Evolutionary conservation across 2,113 vertebrate species (phyloP), one percentile per base, ranked within the genome.

Genomic region (Phalacrocorax brasilianus): DNA sequence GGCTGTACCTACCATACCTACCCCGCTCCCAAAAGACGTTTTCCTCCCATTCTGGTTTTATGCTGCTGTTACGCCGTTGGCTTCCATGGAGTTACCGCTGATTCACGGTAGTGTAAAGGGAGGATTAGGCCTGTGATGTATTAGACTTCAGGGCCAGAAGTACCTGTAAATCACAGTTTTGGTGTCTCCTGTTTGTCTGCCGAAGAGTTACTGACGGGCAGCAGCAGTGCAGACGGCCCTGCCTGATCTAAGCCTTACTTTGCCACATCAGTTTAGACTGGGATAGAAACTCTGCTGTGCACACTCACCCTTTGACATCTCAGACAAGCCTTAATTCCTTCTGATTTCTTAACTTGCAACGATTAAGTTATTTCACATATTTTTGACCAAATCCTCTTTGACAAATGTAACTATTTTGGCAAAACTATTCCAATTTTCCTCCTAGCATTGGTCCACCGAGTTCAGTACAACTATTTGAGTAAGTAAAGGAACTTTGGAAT

Each of bases 21-120:
- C 11, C 42, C 17, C 0, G 0, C 8, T 72, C 42, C 52, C 8
- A 3, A 32, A 58, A 47, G 17, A 14, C 6, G 6, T 45, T 77
- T 88, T 56, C 44, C 61, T 63, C 20, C 56, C 16, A 1, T 3
- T 68, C 70, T 72, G 62, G 17, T 85, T 76, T 80, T 53, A 16
- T 47, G n/a, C 33, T 83, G 30, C 10, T 70, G 3, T 35, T 15
- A 6, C 11, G 30, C 20, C 2, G 0, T n/a, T 74, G 55, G 26
- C 52, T 78, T 81, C 72, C 8, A 3, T 16, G 35, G 67, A 80
- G n/a, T 28, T 47, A 3, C 9, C 74, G 35, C 52, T 81, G 68
- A 52, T 15, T 68, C 67, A 21, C 3, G 0, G 33, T 68, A 33
- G 17, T 1, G 1, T 68, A 40, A 87, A 68, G 30, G 18, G 35